Evolutionary conservation across 2,888 invertebrate species (phyloP), one percentile per base, ranked within the genome.

Genomic region (Caenorhabditis sp.): DNA sequence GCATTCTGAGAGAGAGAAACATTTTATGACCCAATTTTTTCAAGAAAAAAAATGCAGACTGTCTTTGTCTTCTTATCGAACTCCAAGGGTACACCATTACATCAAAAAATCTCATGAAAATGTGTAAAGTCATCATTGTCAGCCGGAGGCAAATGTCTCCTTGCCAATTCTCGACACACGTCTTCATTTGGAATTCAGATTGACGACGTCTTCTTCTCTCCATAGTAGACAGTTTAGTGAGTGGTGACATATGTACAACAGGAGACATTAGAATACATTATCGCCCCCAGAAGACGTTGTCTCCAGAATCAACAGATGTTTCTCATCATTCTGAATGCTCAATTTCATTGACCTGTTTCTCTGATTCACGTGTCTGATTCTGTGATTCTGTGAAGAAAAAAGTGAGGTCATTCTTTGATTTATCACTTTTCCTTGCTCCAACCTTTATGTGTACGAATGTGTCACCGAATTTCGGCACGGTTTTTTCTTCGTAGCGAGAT

Each of bases 311-410:
- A 68, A 75, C 81, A 74, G 61, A 68, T 81, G 38, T 38, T 38
- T 38, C 38, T 38, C 70, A 75, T 81, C 75, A 81, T 75, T 81
- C 75, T 81, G 81, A 81, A 81, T 81, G 6, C 12, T 38, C 12
- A 7, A 38, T 38, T 38, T 12, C 38, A 5, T 12, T 2, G 38
- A 10, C 6, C 6, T 10, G 12, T 6, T 10, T 10, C 38, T 38
- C 10, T 38, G 38, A 56, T 26, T 54, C 26, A 14, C 14, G 14
- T 41, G 41, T 5, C 47, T 7, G 19, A 47, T 19, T 26, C 22
- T 63, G 12, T 73, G 73, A 51, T 73, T 41, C 44, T 26, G 19
- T n/a, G 49, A 61, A 14, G n/a, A 28, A 68, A 44, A 59, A 59
- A 70, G 59, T 72, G 72, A 72, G 22, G 59, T 72, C 72, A 72